Conservation (phyloP, 2,797 vertebrate species). For the Enteromius radiatus region DNA sequence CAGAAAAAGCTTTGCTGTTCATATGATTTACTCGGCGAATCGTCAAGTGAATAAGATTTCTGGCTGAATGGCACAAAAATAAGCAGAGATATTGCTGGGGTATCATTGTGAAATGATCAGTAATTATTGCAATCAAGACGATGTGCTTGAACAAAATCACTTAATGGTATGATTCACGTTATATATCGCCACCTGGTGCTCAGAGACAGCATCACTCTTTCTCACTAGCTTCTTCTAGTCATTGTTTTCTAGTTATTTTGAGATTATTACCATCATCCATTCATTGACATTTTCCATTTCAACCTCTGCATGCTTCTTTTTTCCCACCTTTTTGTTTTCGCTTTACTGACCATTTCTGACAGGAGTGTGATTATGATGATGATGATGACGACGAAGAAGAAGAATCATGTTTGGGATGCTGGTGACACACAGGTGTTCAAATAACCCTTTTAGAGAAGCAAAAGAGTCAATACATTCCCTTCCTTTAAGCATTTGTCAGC, state of each 20-base stretch:
- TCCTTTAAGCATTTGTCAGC: not conserved
- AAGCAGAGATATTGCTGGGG: not conserved
- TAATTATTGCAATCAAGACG: constrained; percentile 24
- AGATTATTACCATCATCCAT: not conserved
- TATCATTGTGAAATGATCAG: constrained; percentile 19
- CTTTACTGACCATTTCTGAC: constrained; percentile 53
- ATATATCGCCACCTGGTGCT: constrained; percentile 40
- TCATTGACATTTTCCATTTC: constrained; percentile 45
- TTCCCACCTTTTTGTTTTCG: constrained; percentile 44
- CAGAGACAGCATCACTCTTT: not conserved
- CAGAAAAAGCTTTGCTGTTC: not conserved
- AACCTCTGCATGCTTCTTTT: constrained; percentile 46
- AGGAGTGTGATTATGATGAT: constrained; percentile 10
- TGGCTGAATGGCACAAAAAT: not conserved
- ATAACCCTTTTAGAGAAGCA: constrained; percentile 19
- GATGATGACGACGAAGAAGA: constrained; percentile 44
- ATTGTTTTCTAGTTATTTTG: not conserved
- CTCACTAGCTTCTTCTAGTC: not conserved
- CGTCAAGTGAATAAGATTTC: not conserved
- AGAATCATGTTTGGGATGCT: constrained; percentile 75
- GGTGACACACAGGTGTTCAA: constrained; percentile 72
- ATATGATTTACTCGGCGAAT: not conserved
- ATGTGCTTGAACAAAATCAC: constrained; percentile 4
- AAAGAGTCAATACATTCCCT: not conserved
- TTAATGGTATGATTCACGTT: not conserved